These are phyloP conservation scores for Cataglyphis albicans DNA, from an alignment of 2,888 invertebrate genomes.

Conservation along the genomic window DNA sequence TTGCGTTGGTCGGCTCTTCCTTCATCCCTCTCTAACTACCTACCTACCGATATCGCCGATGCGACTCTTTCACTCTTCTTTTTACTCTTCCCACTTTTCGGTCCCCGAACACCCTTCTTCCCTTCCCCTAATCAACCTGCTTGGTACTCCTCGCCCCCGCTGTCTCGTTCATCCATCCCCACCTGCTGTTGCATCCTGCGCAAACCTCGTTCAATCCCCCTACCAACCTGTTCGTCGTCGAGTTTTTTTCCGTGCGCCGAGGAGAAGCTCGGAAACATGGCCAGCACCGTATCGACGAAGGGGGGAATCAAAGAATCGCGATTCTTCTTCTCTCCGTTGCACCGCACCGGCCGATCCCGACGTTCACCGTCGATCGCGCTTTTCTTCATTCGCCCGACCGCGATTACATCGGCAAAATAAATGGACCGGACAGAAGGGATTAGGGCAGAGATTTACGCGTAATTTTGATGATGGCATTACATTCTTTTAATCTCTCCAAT, in stretches of 20 bases:
- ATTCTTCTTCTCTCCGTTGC: constrained; percentile 27
- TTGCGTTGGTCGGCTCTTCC: constrained; percentile 84
- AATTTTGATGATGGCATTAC: constrained; percentile 32
- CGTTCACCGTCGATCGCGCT: constrained; percentile 26
- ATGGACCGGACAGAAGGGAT: constrained; percentile 33
- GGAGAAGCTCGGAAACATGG: constrained; percentile 71
- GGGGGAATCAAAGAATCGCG: constrained; percentile 53
- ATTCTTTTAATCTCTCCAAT: constrained; percentile 27
- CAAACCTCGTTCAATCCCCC: constrained; percentile 71
- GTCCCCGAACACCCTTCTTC: constrained; percentile 39
- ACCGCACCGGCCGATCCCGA: constrained; percentile 22
- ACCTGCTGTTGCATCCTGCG: constrained; percentile 69
- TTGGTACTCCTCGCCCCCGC: constrained; percentile 36
- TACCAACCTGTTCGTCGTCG: constrained; percentile 73
- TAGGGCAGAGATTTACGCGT: constrained; percentile 23
- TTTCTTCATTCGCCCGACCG: constrained; percentile 7
- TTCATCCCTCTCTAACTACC: constrained; percentile 65
- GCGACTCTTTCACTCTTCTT: constrained; percentile 56
- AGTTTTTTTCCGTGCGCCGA: constrained; percentile 50
- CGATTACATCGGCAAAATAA: constrained; percentile 24
- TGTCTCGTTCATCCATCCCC: constrained; percentile 62
- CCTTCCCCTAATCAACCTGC: constrained; percentile 55
- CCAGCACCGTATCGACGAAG: constrained; percentile 73
- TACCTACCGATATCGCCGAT: constrained; percentile 63
- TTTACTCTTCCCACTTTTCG: constrained; percentile 57